Percentiles rank a stretch among this genome's conserved stretches.
phyloP scores from a whole-genome alignment of 2,113 vertebrate species.

The Merops nubicus region DNA sequence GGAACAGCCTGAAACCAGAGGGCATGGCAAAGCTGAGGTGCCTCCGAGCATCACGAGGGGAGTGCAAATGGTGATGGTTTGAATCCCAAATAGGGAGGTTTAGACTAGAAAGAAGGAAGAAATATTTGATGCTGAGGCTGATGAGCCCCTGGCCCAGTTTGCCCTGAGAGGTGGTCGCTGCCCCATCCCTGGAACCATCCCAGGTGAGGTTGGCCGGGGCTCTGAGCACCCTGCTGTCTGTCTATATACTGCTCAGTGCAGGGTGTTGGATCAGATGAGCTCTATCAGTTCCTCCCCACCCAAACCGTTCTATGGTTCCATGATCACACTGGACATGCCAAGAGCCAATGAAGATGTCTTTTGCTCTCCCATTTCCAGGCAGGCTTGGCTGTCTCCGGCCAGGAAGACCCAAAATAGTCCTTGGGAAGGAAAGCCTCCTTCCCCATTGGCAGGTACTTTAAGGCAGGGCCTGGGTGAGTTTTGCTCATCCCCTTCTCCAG shows the following conservation, averaged over 20 bases:
- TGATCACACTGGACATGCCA: fast-evolving
- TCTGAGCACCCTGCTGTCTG: background rate
- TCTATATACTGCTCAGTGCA: too few relatives aligned
- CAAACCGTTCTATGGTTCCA: background rate
- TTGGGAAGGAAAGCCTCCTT: background rate
- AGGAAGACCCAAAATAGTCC: background rate
- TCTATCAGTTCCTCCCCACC: background rate
- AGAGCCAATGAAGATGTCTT: background rate
- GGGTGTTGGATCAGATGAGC: background rate
- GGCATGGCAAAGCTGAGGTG: background rate
- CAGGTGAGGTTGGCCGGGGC: background rate
- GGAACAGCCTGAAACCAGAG: fast-evolving
- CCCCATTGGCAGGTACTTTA: background rate
- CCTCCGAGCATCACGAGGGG: fast-evolving
- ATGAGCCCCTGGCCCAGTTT: background rate
- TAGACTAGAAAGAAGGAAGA: background rate
- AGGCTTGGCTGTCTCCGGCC: background rate
- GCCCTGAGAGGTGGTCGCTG: background rate
- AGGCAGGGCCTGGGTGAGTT: background rate
- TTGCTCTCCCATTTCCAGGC: background rate
- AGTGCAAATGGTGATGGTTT: background rate
- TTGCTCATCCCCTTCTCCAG: background rate
- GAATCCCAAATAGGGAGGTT: background rate
- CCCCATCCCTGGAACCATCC: background rate
- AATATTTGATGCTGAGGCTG: background rate